Evolutionary conservation across 1,140 invertebrate species (phyloP).

Genomic region (Ridgeia piscesae): DNA sequence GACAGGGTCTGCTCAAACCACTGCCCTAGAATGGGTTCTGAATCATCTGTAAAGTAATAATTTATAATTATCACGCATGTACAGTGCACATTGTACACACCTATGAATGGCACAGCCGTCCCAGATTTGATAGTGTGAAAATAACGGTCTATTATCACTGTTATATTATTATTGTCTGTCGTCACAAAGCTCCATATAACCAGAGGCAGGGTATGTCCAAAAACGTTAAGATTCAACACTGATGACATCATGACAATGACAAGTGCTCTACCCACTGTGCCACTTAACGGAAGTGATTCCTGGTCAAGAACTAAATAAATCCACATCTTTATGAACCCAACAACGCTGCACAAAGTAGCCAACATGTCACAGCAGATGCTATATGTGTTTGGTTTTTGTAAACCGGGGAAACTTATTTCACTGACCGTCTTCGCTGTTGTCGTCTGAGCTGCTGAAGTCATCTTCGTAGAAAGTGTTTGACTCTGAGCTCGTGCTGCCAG

Average conservation of each 20-base stretch:
- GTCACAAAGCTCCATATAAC: too few species aligned
- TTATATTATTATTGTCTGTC: too few species aligned
- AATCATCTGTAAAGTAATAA: constrained; percentile 77
- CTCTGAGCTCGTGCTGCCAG: constrained; percentile 67
- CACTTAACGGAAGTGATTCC: too few species aligned
- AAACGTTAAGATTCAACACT: neutral
- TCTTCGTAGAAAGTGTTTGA: constrained; percentile 92
- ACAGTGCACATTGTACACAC: too few species aligned
- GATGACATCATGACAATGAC: neutral
- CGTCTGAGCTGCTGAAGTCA: constrained; percentile 82
- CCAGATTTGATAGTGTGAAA: too few species aligned
- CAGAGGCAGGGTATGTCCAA: neutral
- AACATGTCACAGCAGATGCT: too few species aligned
- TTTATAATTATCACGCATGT: too few species aligned
- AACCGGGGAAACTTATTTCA: neutral
- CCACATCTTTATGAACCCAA: neutral
- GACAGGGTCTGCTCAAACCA: constrained; percentile 91
- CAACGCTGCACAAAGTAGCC: too few species aligned
- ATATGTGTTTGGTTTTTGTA: neutral
- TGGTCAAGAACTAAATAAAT: too few species aligned
- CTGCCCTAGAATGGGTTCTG: constrained; percentile 84
- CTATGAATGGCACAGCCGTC: too few species aligned
- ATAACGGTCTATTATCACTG: too few species aligned
- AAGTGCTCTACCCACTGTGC: too few species aligned
- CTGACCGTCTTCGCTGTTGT: constrained; percentile 82